These are phyloP conservation scores for Torymus aiolomorphi DNA, from an alignment of 2,888 invertebrate genomes.

Conservation along the genomic window DNA sequence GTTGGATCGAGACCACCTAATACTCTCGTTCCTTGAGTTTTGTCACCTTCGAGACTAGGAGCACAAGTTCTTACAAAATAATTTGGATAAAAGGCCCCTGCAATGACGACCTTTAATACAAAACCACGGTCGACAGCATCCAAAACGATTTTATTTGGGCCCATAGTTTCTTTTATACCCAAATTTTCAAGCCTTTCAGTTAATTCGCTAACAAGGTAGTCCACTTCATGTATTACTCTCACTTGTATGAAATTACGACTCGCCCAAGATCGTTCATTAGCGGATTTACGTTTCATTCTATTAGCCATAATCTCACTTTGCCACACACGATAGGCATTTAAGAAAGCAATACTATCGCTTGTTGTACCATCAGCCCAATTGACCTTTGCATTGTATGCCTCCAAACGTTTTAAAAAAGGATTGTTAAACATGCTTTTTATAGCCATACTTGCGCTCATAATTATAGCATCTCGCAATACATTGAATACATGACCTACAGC, in stretches of 20 bases:
- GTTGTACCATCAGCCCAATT: slow-evolving; percentile 89
- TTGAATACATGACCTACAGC: slow-evolving; percentile 91
- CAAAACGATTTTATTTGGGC: slow-evolving; percentile 75
- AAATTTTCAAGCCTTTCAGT: slow-evolving; percentile 79
- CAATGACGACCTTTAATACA: slow-evolving; percentile 85
- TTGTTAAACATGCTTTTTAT: slow-evolving; percentile 87
- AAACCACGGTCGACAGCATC: slow-evolving; percentile 78
- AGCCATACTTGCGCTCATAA: slow-evolving; percentile 91
- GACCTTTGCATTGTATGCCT: slow-evolving; percentile 85
- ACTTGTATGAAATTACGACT: slow-evolving; percentile 83
- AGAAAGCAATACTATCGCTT: slow-evolving; percentile 89
- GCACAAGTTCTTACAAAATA: slow-evolving; percentile 83
- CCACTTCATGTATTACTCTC: slow-evolving; percentile 84
- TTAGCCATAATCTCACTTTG: slow-evolving; percentile 79
- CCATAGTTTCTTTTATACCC: slow-evolving; percentile 79
- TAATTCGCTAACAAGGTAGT: slow-evolving; percentile 84
- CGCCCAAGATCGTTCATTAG: slow-evolving; percentile 82
- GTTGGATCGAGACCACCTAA: slow-evolving; percentile 87
- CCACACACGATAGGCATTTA: slow-evolving; percentile 90
- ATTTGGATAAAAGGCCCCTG: slow-evolving; percentile 95
- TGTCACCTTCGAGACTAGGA: slow-evolving; percentile 79
- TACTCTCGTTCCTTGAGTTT: slow-evolving; percentile 77
- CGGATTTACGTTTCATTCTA: slow-evolving; percentile 76
- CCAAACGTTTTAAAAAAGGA: slow-evolving; percentile 83
- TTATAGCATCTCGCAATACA: slow-evolving; percentile 87